These are phyloP conservation scores for Digitonthophagus gazella DNA, from an alignment of 2,888 invertebrate species.

Conservation along the genomic window DNA sequence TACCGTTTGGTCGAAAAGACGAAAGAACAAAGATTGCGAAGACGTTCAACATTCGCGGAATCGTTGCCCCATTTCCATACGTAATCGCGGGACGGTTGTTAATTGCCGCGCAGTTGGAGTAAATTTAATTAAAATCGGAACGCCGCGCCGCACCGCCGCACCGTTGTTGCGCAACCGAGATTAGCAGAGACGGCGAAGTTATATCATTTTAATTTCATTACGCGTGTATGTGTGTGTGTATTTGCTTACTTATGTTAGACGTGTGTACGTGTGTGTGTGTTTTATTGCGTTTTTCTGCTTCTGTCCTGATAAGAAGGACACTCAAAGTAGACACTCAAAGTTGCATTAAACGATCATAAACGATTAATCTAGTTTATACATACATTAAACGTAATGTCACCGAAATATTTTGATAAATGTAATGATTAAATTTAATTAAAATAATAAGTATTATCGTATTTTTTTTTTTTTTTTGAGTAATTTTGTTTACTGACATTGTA, in stretches of 20 bases:
- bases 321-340: no score
- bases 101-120: background rate
- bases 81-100: background rate
- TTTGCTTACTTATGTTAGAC: background rate
- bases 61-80: background rate
- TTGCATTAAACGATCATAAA: no score
- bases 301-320: no score
- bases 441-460: background rate
- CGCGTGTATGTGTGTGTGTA: background rate
- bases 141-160: no score
- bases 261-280: background rate
- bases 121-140: background rate
- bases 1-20: background rate
- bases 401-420: background rate
- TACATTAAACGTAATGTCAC: no score
- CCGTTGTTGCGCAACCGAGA: background rate
- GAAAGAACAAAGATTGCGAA: background rate
- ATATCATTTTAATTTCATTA: background rate
- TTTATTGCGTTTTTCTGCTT: no score
- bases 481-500: no score
- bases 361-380: no score
- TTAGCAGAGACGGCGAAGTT: background rate
- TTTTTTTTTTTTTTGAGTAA: no score
- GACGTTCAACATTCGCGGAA: background rate
- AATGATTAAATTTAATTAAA: background rate